Percentiles rank a stretch among this genome's conserved stretches.
Evolutionary conservation across 2,797 vertebrate genomes (phyloP).

Genomic region (Lithobates pipiens): DNA sequence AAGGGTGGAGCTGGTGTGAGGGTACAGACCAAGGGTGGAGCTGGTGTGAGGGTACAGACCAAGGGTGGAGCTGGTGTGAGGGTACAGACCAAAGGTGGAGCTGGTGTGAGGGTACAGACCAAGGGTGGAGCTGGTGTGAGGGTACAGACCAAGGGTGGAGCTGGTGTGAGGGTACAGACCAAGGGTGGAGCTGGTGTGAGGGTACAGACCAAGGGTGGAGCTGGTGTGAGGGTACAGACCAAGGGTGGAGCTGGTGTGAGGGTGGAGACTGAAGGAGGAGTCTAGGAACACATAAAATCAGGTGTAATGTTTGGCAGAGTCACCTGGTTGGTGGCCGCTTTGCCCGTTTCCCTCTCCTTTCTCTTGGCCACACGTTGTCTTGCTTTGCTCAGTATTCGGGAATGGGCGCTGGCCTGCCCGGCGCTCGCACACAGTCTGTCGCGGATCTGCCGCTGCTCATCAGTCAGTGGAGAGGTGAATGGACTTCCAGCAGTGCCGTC

Average conservation of each 20-base stretch:
- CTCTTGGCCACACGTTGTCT: slow-evolving; percentile 70
- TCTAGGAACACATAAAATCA: background rate
- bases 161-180: too few relatives aligned
- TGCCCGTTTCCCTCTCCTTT: slow-evolving; percentile 60
- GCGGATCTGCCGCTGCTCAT: slow-evolving; percentile 85
- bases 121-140: too few relatives aligned
- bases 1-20: too few relatives aligned
- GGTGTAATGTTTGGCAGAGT: background rate
- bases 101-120: too few relatives aligned
- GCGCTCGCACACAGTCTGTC: slow-evolving; percentile 79
- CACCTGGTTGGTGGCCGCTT: background rate
- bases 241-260: background rate
- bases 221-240: background rate
- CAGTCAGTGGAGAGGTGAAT: slow-evolving; percentile 83
- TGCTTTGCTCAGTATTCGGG: slow-evolving; percentile 81
- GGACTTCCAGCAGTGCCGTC: slow-evolving; percentile 78
- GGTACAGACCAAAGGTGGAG: too few relatives aligned
- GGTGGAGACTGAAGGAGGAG: background rate
- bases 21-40: too few relatives aligned
- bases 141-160: too few relatives aligned
- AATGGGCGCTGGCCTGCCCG: slow-evolving; percentile 75
- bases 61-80: too few relatives aligned
- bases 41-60: too few relatives aligned
- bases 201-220: background rate
- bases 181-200: too few relatives aligned